These are phyloP conservation scores for Molanna angustata DNA, from an alignment of 2,888 invertebrate species.

Conservation along the genomic window DNA sequence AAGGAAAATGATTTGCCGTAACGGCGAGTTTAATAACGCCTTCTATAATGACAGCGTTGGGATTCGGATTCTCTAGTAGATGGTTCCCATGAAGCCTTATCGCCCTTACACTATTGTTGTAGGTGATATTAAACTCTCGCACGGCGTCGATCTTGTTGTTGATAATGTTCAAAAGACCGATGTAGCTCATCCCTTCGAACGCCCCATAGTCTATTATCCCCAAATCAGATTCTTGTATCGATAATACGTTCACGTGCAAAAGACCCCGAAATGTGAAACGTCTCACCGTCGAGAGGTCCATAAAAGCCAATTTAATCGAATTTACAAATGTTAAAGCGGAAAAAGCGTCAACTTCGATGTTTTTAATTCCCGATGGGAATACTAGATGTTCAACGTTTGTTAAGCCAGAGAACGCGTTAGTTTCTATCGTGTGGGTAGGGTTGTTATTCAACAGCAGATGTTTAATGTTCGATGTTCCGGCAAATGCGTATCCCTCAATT, in stretches of 20 bases:
- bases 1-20: slow-evolving; percentile 79
- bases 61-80: slow-evolving; percentile 68
- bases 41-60: slow-evolving; percentile 64
- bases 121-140: slow-evolving; percentile 69
- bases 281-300: slow-evolving; percentile 74
- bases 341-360: slow-evolving; percentile 76
- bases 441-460: slow-evolving; percentile 81
- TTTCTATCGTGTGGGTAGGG: slow-evolving; percentile 75
- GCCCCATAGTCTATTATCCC: slow-evolving; percentile 72
- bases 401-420: slow-evolving; percentile 82
- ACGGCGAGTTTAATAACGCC: slow-evolving; percentile 71
- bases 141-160: slow-evolving; percentile 85
- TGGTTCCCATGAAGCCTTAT: slow-evolving; percentile 81
- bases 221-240: slow-evolving; percentile 80
- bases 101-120: slow-evolving; percentile 67
- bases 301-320: slow-evolving; percentile 75
- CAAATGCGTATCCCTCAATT: slow-evolving; percentile 78
- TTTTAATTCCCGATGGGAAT: slow-evolving; percentile 74
- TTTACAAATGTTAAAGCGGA: slow-evolving; percentile 78
- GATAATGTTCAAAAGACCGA: slow-evolving; percentile 70
- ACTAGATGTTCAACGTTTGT: slow-evolving; percentile 80
- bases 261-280: slow-evolving; percentile 75
- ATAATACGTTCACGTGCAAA: slow-evolving; percentile 69
- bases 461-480: slow-evolving; percentile 80
- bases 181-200: slow-evolving; percentile 71